Conservation (phyloP, 1,140 invertebrate species). For the Forficula auricularia region DNA sequence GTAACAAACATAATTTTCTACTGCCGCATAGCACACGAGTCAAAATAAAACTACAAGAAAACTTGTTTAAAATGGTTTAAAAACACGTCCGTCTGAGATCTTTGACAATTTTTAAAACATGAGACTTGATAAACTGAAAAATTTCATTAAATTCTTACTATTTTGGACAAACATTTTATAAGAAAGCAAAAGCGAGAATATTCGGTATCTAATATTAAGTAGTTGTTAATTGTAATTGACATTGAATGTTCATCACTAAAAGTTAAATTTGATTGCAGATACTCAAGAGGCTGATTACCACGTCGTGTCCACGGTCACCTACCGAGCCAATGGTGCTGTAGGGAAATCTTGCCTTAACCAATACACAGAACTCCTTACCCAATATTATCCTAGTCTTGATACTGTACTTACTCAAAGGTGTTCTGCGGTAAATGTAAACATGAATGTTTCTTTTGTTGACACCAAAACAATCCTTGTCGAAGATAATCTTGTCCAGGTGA, state of each 20-base stretch:
- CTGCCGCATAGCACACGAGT: too few species aligned
- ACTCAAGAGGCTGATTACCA: slow-evolving; percentile 87
- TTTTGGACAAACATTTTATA: too few species aligned
- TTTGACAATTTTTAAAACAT: too few species aligned
- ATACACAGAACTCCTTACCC: slow-evolving; percentile 66
- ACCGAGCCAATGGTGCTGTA: slow-evolving; percentile 75
- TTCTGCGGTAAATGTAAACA: slow-evolving; percentile 84
- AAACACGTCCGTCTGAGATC: too few species aligned
- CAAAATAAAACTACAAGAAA: too few species aligned
- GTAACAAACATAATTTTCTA: too few species aligned
- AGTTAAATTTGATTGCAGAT: slow-evolving; percentile 42
- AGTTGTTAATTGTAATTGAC: not conserved
- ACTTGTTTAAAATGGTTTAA: too few species aligned
- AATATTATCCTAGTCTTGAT: slow-evolving; percentile 66
- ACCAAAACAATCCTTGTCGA: slow-evolving; percentile 55
- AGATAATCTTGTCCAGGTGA: slow-evolving; percentile 62
- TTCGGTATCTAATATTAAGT: not conserved
- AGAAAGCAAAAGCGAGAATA: too few species aligned
- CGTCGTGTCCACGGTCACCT: slow-evolving; percentile 71
- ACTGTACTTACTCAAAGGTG: slow-evolving; percentile 72
- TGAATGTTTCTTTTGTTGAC: slow-evolving; percentile 79
- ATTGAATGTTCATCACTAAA: too few species aligned
- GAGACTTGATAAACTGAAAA: too few species aligned
- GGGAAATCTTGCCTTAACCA: slow-evolving; percentile 63
- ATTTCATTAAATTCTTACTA: too few species aligned